Base-by-base conservation (phyloP, 2,113 vertebrate species). In the Cephalopholis sonnerati region DNA sequence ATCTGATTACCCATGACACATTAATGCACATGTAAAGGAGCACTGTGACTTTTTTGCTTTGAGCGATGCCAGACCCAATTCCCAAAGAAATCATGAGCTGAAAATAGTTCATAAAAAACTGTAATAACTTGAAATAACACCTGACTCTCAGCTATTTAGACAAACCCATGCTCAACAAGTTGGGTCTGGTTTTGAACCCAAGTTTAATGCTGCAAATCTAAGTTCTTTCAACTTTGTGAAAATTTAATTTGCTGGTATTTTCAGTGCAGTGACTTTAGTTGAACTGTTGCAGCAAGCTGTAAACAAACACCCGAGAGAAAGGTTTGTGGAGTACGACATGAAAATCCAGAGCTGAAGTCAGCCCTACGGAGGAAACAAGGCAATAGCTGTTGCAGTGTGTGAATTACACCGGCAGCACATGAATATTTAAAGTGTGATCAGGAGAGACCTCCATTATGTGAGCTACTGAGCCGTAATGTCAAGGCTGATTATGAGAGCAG, bases 371-470 rank as follows among this genome's bases (percentile, higher is more conserved):
- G 69, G 74, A 74, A 84, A 78, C 79, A 79, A 87, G 74, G 66
- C 63, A 29, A 17, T 39, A 36, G 79, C 73, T 79, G 80, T 85
- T 74, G 73, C 81, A 65, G 72, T 27, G 81, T 75, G 82, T 63
- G 82, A 92, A 92, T 79, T 88, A 83, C 83, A 84, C 68, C 76
- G 68, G 25, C 70, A 79, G 66, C 79, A n/a, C 80, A 92, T 92
- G 86, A 92, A 95, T 93, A 93, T 92, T 93, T 93, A 84, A 94
- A 88, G 84, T 39, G 68, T 78, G 86, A 93, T 92, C 79, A 86
- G 84, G 75, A 85, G 86, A 81, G 87, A 81, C 67, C 67, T 89
- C 85, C 81, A 89, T 92, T 88, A 86, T 69, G 59, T 74, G 81
- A 88, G 78, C 74, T 61, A 70, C 73, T 83, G 86, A 92, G 84